These are phyloP conservation scores for Chloroceryle inda DNA, from an alignment of 2,797 vertebrate species.

Conservation along the genomic window DNA sequence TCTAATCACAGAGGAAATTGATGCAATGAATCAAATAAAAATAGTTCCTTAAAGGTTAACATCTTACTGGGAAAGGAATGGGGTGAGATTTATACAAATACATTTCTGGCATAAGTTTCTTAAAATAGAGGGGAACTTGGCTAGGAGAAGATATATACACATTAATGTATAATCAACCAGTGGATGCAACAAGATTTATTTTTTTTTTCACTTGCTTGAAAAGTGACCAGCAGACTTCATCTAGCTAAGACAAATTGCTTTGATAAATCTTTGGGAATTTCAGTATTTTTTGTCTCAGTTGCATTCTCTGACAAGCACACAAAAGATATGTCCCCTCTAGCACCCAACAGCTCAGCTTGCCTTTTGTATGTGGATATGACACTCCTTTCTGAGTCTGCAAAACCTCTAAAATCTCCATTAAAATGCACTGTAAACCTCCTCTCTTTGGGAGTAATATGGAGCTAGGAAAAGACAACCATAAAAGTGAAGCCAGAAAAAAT, in stretches of 20 bases:
- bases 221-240: background rate
- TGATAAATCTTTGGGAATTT: background rate
- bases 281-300: background rate
- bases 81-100: background rate
- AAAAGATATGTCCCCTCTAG: conserved; percentile 13
- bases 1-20: background rate
- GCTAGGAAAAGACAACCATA: conserved; percentile 5
- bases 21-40: background rate
- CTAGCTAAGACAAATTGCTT: background rate
- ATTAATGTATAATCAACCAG: background rate
- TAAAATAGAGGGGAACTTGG: background rate
- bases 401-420: conserved; percentile 47
- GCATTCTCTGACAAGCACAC: conserved; percentile 4
- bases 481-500: conserved; percentile 60
- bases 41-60: background rate
- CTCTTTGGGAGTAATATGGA: conserved; percentile 12
- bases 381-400: conserved; percentile 17
- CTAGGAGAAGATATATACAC: background rate
- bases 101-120: background rate
- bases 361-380: background rate
- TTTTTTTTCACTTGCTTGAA: background rate
- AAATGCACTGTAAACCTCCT: conserved; percentile 22
- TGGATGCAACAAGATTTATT: background rate
- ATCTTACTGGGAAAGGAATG: background rate
- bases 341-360: conserved; percentile 14